phyloP scores from a whole-genome alignment of 2,797 vertebrate genomes.

The Neosilurus mollespiculum region DNA sequence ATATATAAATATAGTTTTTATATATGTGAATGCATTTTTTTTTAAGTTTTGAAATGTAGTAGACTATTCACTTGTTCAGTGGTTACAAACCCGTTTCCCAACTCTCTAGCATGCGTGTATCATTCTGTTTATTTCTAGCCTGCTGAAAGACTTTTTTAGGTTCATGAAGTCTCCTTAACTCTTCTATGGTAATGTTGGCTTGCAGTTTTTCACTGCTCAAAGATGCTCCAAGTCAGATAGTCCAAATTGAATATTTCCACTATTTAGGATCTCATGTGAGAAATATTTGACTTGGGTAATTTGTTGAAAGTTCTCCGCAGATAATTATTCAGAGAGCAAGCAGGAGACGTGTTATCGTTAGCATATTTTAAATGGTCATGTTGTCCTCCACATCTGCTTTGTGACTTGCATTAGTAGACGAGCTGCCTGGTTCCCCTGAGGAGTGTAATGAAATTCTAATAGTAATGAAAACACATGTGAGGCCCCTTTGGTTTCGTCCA shows the following conservation, averaged over 20 bases:
- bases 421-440: constrained; percentile 1
- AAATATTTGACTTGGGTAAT: constrained; percentile 47
- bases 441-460: constrained; percentile 5
- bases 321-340: constrained; percentile 28
- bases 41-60: too few species aligned
- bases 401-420: constrained; percentile 20
- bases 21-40: not conserved
- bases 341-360: not conserved
- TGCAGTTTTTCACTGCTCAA: not conserved
- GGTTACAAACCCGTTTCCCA: constrained; percentile 2
- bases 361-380: constrained; percentile 18
- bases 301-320: constrained; percentile 34
- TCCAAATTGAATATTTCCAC: constrained; percentile 44
- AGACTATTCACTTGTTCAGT: not conserved
- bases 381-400: not conserved
- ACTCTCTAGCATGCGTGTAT: not conserved
- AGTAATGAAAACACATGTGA: constrained; percentile 32
- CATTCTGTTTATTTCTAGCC: constrained; percentile 2
- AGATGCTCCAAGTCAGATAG: constrained; percentile 31
- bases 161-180: not conserved
- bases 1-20: not conserved
- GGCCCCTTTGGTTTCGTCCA: not conserved
- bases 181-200: constrained; percentile 22
- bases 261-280: constrained; percentile 40
- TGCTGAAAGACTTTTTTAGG: constrained; percentile 1